Evolutionary conservation across 2,888 invertebrate species (phyloP).

Genomic region (Theretra japonica): DNA sequence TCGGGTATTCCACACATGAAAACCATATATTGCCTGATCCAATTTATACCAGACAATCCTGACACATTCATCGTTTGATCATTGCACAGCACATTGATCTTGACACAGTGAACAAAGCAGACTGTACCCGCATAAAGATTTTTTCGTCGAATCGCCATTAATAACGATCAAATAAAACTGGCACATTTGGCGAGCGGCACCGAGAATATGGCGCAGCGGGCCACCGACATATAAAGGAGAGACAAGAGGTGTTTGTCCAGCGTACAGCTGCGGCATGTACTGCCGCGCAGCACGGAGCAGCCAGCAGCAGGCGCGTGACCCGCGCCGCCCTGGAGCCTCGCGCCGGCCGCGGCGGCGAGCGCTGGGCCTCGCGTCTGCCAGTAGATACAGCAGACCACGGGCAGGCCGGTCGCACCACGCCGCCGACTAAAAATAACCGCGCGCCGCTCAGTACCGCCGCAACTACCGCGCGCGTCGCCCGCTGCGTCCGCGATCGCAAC

Average conservation of each 20-base stretch:
- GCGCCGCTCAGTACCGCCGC: constrained; percentile 78
- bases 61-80: constrained; percentile 18
- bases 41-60: constrained; percentile 13
- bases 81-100: constrained; percentile 27
- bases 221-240: constrained; percentile 8
- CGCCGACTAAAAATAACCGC: constrained; percentile 80
- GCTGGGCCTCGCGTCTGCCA: constrained; percentile 35
- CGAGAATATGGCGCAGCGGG: constrained; percentile 8
- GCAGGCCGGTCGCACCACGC: constrained; percentile 59
- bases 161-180: constrained; percentile 24
- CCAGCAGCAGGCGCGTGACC: constrained; percentile 27
- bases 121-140: constrained; percentile 16
- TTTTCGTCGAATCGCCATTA: constrained; percentile 19
- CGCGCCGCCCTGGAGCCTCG: constrained; percentile 33
- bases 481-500: constrained; percentile 77
- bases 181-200: constrained; percentile 13
- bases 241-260: constrained; percentile 13
- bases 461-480: constrained; percentile 80
- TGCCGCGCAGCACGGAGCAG: not conserved
- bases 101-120: constrained; percentile 23
- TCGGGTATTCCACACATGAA: not conserved
- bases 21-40: not conserved
- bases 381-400: constrained; percentile 33
- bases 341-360: constrained; percentile 36
- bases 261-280: not conserved